Percentiles rank a stretch among this genome's conserved stretches.
These are phyloP conservation scores for Xyrauchen texanus DNA, from an alignment of 2,113 vertebrate species.

Conservation along the genomic window DNA sequence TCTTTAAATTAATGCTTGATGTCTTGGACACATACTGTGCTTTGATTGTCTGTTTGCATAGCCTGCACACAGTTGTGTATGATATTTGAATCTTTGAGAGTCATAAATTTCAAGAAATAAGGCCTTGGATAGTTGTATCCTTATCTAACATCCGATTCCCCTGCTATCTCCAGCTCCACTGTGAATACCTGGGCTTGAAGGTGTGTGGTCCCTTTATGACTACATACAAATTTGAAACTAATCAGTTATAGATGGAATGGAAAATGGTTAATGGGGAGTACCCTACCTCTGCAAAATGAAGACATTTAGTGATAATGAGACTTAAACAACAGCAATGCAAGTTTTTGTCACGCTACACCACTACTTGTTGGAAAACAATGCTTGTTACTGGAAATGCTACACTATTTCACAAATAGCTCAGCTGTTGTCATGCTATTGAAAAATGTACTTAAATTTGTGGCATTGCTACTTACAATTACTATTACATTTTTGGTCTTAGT, in stretches of 20 bases:
- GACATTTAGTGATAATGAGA: too few relatives aligned
- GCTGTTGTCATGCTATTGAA: not conserved
- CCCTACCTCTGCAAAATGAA: too few relatives aligned
- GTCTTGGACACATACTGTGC: not conserved
- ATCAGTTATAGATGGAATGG: too few relatives aligned
- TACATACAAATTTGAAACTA: too few relatives aligned
- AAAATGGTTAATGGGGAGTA: too few relatives aligned
- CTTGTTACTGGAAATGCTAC: not conserved
- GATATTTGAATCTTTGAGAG: not conserved
- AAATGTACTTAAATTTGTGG: not conserved
- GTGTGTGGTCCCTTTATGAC: too few relatives aligned
- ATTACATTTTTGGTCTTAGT: too few relatives aligned
- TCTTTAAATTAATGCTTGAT: not conserved
- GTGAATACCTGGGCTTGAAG: not conserved
- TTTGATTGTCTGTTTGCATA: constrained; percentile 4
- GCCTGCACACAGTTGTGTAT: not conserved
- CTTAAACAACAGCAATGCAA: not conserved
- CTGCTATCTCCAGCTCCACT: not conserved
- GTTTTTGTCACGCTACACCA: not conserved
- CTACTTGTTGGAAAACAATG: not conserved
- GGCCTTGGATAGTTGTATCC: not conserved
- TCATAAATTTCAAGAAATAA: constrained; percentile 2
- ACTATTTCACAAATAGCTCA: not conserved
- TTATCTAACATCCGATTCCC: not conserved
- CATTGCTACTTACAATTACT: not conserved